Base-by-base conservation (phyloP, 2,888 invertebrate species). In the Odontothrips loti region DNA sequence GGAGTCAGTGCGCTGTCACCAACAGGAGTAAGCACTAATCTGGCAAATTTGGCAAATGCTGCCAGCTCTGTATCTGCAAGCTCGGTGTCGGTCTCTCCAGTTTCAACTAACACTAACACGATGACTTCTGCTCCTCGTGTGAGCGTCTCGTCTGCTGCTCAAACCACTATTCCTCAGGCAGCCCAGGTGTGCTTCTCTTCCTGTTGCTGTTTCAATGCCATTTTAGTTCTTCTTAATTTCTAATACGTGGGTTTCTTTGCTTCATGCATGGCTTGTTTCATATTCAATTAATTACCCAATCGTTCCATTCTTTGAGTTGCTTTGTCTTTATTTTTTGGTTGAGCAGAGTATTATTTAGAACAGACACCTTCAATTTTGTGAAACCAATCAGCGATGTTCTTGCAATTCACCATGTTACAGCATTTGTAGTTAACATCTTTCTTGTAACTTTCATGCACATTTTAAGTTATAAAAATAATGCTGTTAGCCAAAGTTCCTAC, bases 241-340 rank as follows among this genome's bases (percentile, higher is more conserved):
- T 47, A 6, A 43, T 43, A 43, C 34, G 6, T 6, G 34, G 6
- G 34, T 47, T 80, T 29, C 81, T 63, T 82, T 90, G 90, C 89
- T 90, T 86, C 87, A 89, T 86, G 90, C 92, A 80, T 92, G 94
- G 88, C 96, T 95, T 88, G 34, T 43, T 43, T 43, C 6, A 4
- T 2, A 4, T 43, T 43, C 6, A 43, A 43, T 43, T n/a, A n/a
- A n/a, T 43, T 43, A 43, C 34, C 34, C 6, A 43, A 4, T 43
- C 3, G 34, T 43, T 43, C 6, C 6, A 6, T 43, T 43, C 34
- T 6, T 43, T 43, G 34, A 43, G 34, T 43, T 43, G 34, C 34
- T 43, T 43, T 43, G 34, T 43, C 34, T 2, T 43, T 43, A 43
- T 43, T 43, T 43, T 43, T 43, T 6, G 6, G 6, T 2, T 43